These are phyloP conservation scores for Euplexia lucipara DNA, from an alignment of 2,888 invertebrate species.

Conservation along the genomic window DNA sequence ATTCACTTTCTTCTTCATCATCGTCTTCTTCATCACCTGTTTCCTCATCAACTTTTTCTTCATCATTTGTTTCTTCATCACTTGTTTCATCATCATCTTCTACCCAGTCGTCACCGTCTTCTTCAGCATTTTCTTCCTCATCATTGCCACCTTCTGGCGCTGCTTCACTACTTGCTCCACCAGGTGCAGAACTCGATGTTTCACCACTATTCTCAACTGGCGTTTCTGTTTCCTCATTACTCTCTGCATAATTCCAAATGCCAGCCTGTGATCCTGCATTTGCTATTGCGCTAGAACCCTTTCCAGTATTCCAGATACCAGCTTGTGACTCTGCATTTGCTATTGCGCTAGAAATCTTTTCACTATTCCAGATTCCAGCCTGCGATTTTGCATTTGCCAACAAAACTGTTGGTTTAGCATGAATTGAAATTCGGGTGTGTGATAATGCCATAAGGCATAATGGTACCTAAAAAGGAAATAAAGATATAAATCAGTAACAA, in stretches of 20 bases:
- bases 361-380: fast-evolving
- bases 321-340: too few relatives aligned
- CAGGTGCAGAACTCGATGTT: neutral
- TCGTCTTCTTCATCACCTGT: neutral
- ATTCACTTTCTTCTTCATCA: neutral
- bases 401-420: slow-evolving; percentile 10
- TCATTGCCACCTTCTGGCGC: too few relatives aligned
- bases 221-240: too few relatives aligned
- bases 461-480: slow-evolving; percentile 23
- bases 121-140: neutral
- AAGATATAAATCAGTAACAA: neutral
- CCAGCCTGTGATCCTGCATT: too few relatives aligned
- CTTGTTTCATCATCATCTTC: neutral
- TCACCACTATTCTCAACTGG: neutral
- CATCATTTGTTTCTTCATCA: fast-evolving
- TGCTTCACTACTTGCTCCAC: too few relatives aligned
- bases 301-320: too few relatives aligned
- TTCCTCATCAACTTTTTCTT: neutral
- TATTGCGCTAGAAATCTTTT: neutral
- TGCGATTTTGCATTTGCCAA: fast-evolving
- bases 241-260: too few relatives aligned
- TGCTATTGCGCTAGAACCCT: too few relatives aligned
- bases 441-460: slow-evolving; percentile 32
- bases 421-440: neutral
- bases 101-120: neutral